Percentiles rank a stretch among this genome's conserved stretches.
phyloP scores from a whole-genome alignment of 2,113 vertebrate genomes.

The Naja naja region DNA sequence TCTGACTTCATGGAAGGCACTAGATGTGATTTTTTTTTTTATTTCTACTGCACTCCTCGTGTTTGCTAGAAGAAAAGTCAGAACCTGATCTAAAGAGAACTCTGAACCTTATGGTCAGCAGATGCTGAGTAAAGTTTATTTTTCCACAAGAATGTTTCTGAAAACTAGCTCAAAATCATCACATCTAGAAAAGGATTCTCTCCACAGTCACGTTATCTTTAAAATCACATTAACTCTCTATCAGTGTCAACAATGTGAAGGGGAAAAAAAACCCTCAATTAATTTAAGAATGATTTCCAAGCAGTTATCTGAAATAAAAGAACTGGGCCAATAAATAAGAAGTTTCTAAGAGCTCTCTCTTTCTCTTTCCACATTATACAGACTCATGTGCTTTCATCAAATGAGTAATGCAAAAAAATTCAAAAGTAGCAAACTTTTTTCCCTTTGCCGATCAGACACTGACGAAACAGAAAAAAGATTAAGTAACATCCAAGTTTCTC shows the following conservation, averaged over 20 bases:
- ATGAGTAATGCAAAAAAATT: conserved; percentile 17
- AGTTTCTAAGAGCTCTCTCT: not conserved
- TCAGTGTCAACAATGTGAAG: not conserved
- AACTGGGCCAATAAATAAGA: not conserved
- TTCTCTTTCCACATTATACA: conserved; percentile 15
- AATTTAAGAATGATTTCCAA: not conserved
- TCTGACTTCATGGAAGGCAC: not conserved
- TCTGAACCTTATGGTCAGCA: conserved; percentile 39
- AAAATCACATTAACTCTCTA: conserved; percentile 1
- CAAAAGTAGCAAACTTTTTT: not conserved
- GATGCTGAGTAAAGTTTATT: not conserved
- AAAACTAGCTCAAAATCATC: conserved; percentile 39
- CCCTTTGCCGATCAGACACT: not conserved
- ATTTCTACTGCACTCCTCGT: not conserved
- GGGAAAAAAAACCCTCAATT: not conserved
- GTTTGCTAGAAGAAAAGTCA: conserved; percentile 16
- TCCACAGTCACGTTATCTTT: not conserved
- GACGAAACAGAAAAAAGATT: not conserved
- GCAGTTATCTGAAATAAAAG: not conserved
- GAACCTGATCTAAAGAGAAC: conserved; percentile 10
- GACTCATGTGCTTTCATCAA: conserved; percentile 6
- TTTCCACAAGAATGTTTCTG: conserved; percentile 6
- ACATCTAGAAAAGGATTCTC: conserved; percentile 28
- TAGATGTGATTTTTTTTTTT: not conserved
- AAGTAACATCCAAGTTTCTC: not conserved